Conservation (phyloP, 2,797 vertebrate genomes). For the Bradypus variegatus region DNA sequence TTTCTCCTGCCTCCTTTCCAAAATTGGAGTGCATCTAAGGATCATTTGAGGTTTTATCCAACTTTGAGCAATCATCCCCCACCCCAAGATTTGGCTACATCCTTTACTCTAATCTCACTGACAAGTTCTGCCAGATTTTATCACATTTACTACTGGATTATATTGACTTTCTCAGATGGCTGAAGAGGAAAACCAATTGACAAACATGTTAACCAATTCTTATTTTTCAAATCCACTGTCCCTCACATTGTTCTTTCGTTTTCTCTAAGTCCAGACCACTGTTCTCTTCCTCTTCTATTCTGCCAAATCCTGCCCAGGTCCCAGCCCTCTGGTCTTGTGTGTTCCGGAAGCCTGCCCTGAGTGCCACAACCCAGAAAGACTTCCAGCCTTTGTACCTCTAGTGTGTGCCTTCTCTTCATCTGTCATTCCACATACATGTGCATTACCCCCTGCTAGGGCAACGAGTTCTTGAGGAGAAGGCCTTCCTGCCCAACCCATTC, state of each 20-base stretch:
- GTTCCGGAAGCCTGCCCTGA: neutral
- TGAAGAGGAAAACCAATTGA: neutral
- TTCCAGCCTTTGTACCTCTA: rapidly evolving
- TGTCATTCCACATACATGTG: neutral
- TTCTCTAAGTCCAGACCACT: neutral
- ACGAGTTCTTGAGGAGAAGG: neutral
- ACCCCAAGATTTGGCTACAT: neutral
- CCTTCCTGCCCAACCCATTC: neutral
- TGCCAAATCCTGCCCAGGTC: neutral
- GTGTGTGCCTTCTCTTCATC: rapidly evolving
- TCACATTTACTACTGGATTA: neutral
- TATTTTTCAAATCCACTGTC: neutral
- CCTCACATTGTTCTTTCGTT: neutral
- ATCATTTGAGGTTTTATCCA: neutral
- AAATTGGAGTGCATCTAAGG: neutral
- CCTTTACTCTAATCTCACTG: neutral
- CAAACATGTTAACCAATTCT: neutral
- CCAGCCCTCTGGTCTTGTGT: too few species aligned
- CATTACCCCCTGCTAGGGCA: neutral
- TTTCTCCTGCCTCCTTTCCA: neutral
- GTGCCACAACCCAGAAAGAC: neutral
- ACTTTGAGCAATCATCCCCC: neutral
- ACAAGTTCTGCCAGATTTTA: neutral
- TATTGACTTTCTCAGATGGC: neutral
- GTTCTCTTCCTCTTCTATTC: neutral